Evolutionary conservation across 2,888 invertebrate species (phyloP).

Genomic region (Sialis lutaria): DNA sequence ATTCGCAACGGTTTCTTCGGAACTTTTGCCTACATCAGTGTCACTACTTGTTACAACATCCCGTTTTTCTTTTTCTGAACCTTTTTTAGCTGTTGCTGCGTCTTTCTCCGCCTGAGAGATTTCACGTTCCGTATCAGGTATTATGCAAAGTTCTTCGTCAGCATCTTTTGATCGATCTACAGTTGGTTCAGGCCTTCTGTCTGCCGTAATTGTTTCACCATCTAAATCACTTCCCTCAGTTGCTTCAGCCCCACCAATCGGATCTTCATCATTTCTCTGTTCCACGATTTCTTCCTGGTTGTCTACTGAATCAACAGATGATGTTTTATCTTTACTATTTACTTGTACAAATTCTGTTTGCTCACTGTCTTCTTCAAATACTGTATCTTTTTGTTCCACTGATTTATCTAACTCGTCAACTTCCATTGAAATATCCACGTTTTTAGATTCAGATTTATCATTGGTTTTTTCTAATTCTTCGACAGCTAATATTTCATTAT

Average conservation of each 20-base stretch:
- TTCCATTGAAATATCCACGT: background rate
- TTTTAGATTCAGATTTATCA: background rate
- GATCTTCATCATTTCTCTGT: background rate
- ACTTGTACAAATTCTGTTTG: slow-evolving; percentile 5
- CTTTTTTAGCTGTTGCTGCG: slow-evolving; percentile 23
- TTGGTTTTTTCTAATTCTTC: too few relatives aligned
- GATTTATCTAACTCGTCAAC: background rate
- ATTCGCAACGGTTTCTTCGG: too few relatives aligned
- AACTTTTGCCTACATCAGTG: too few relatives aligned
- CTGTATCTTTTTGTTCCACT: background rate
- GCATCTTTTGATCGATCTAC: slow-evolving; percentile 27
- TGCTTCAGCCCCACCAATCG: background rate
- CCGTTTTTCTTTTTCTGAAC: slow-evolving; percentile 4
- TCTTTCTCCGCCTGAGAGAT: slow-evolving; percentile 50
- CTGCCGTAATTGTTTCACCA: background rate
- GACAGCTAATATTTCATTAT: too few relatives aligned
- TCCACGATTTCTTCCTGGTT: background rate
- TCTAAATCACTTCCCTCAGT: background rate
- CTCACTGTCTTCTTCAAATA: background rate
- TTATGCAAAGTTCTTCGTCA: slow-evolving; percentile 47
- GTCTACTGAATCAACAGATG: background rate
- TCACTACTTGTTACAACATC: too few relatives aligned
- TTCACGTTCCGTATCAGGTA: slow-evolving; percentile 49
- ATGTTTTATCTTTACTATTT: slow-evolving; percentile 2
- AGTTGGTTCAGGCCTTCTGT: background rate